These are phyloP conservation scores for Epizoanthus fatuus DNA, from an alignment of 92 coral and sea anemone species.

Conservation along the genomic window DNA sequence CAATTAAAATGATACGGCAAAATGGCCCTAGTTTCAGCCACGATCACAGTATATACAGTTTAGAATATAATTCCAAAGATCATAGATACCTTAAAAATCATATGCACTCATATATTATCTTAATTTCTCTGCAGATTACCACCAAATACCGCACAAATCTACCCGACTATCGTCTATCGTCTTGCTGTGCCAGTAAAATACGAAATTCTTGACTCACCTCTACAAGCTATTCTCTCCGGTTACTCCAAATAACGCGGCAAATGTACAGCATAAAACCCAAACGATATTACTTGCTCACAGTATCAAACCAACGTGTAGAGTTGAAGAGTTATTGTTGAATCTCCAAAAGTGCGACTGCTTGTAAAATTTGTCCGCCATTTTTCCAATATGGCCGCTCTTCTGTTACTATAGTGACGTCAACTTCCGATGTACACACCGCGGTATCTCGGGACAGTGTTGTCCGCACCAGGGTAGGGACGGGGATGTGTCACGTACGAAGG, in stretches of 20 bases:
- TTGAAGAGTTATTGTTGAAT: constrained; percentile 7
- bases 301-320: background rate
- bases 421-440: constrained; percentile 23
- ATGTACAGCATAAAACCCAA: background rate
- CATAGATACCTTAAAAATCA: no score
- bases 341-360: constrained; percentile 38
- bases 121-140: no score
- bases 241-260: background rate
- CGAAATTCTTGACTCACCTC: constrained; percentile 16
- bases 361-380: constrained; percentile 40
- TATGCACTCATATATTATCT: no score
- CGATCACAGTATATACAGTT: no score
- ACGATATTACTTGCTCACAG: background rate
- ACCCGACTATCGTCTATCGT: background rate
- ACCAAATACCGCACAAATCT: no score
- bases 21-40: no score
- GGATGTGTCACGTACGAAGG: background rate
- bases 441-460: background rate
- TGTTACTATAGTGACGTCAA: constrained; percentile 87
- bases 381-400: constrained; percentile 78
- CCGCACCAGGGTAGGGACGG: constrained; percentile 4
- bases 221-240: background rate
- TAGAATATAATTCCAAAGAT: no score
- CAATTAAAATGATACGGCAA: no score
- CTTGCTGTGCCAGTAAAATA: background rate